phyloP scores from a whole-genome alignment of 2,888 invertebrate genomes.

The Rutpela maculata region DNA sequence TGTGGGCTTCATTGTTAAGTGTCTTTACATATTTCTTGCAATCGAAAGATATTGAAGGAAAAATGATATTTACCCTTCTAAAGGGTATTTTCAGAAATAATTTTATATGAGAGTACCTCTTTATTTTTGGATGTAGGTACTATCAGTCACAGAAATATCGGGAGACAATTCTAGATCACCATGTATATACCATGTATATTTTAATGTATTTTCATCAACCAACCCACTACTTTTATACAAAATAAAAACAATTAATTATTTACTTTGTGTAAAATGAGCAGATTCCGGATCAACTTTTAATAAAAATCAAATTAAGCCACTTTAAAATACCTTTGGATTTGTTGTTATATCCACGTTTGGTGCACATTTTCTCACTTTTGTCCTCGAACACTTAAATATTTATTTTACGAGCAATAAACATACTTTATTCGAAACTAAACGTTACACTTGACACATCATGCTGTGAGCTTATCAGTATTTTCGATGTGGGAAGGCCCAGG shows the following conservation, averaged over 20 bases:
- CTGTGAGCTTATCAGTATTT: neutral
- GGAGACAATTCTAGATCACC: no score
- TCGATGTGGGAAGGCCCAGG: slow-evolving; percentile 48
- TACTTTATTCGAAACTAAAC: neutral
- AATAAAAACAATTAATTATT: neutral
- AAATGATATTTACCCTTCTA: no score
- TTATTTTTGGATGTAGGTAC: no score
- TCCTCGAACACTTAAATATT: neutral
- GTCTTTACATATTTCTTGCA: no score
- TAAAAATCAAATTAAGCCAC: neutral
- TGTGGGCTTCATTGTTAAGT: no score
- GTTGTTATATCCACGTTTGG: slow-evolving; percentile 51
- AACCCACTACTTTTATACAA: no score
- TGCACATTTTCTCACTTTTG: slow-evolving; percentile 53
- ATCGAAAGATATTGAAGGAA: no score
- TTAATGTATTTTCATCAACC: no score
- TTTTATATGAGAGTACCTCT: no score
- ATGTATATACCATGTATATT: no score
- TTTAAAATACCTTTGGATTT: slow-evolving; percentile 23
- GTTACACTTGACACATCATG: neutral
- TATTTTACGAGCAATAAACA: neutral
- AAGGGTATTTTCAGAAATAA: no score
- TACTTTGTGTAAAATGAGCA: neutral
- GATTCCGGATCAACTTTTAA: neutral
- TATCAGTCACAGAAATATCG: no score